These are phyloP conservation scores for Amphimedon queenslandica DNA, from an alignment of 37 sponge, comb jelly and placozoan genomes.

Conservation along the genomic window DNA sequence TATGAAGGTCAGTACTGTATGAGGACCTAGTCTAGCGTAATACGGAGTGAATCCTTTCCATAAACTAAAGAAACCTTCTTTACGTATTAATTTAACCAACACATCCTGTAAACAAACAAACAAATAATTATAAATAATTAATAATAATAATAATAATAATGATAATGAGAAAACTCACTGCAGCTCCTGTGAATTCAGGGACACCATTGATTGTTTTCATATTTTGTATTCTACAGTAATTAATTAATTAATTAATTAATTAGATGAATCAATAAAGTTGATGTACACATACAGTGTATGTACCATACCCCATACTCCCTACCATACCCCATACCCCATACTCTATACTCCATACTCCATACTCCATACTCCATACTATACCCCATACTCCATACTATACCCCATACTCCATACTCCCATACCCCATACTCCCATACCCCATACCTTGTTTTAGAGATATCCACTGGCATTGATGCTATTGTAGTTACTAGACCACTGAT, in stretches of 20 bases:
- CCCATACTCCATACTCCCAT: too few relatives aligned
- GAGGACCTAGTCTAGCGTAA: slow-evolving; percentile 89
- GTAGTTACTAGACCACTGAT: slow-evolving; percentile 78
- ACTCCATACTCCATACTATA: too few relatives aligned
- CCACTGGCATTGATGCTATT: slow-evolving; percentile 69
- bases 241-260: too few relatives aligned
- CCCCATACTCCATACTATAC: too few relatives aligned
- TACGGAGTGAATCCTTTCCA: slow-evolving; percentile 99
- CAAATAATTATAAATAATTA: background rate
- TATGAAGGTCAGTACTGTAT: slow-evolving; percentile 93
- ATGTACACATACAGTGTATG: too few relatives aligned
- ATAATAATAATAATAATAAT: background rate
- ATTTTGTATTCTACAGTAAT: slow-evolving; percentile 86
- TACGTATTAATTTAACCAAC: slow-evolving; percentile 52
- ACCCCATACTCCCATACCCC: too few relatives aligned
- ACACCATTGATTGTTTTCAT: slow-evolving; percentile 88
- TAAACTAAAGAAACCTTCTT: slow-evolving; percentile 89
- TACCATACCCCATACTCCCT: too few relatives aligned
- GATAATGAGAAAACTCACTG: slow-evolving; percentile 45
- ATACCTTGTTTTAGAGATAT: slow-evolving; percentile 71
- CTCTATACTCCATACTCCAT: too few relatives aligned
- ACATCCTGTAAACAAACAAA: slow-evolving; percentile 56
- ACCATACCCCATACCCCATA: too few relatives aligned
- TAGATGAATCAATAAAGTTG: background rate
- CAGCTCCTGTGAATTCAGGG: slow-evolving; percentile 79